Conservation (phyloP, 2,113 vertebrate species). For the Elephas maximus region DNA sequence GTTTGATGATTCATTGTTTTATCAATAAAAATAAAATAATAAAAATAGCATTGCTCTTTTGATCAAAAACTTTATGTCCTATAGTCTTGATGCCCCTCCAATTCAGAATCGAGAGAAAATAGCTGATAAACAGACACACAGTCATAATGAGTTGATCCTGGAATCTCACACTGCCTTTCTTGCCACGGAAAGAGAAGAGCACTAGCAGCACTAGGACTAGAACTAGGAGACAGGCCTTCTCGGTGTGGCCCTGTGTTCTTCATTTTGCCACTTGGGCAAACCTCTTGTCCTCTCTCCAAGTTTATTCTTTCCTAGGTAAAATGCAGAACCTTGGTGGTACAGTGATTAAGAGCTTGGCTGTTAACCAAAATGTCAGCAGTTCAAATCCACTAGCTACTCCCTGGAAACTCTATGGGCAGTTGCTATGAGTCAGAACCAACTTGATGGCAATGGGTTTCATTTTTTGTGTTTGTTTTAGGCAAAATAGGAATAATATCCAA, state of each 20-base stretch:
- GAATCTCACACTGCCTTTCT: background rate
- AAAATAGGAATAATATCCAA: no score
- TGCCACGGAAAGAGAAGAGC: background rate
- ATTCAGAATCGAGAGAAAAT: background rate
- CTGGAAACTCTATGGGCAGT: no score
- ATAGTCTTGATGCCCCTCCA: background rate
- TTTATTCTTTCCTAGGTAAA: background rate
- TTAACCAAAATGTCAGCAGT: no score
- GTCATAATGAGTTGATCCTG: background rate
- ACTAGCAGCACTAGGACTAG: background rate
- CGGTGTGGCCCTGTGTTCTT: background rate
- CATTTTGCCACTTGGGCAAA: no score
- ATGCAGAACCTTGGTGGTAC: background rate
- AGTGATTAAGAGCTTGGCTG: no score
- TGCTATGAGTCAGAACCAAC: no score
- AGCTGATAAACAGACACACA: background rate
- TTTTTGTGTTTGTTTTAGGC: no score
- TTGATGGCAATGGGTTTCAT: no score
- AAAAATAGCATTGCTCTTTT: slow-evolving; percentile 16
- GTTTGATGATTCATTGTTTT: background rate
- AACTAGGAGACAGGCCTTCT: background rate
- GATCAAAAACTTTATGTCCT: background rate
- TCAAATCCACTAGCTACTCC: background rate
- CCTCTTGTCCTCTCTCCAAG: background rate
- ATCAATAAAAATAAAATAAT: background rate